These are phyloP conservation scores for Rhynchomys soricoides DNA, from an alignment of 2,113 vertebrate genomes.

Conservation along the genomic window DNA sequence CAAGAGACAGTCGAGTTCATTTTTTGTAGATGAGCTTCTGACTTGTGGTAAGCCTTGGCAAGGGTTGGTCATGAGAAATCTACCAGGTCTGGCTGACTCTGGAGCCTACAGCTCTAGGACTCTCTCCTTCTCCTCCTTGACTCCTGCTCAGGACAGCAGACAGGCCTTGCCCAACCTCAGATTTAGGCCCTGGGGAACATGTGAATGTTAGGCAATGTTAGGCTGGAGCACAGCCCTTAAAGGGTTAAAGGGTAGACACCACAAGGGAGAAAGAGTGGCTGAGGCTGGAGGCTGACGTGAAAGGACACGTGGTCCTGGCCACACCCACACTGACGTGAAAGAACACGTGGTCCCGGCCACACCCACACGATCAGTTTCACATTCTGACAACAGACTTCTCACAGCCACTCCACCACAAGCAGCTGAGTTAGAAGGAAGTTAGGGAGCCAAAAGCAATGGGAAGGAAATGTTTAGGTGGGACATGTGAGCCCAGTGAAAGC, in stretches of 20 bases:
- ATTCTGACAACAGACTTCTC: not conserved
- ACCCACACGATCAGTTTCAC: not conserved
- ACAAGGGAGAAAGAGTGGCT: not conserved
- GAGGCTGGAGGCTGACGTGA: not conserved
- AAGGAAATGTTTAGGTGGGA: not conserved
- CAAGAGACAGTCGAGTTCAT: not conserved
- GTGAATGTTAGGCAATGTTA: rapidly evolving
- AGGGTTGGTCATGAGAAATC: rapidly evolving
- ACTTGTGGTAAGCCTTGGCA: not conserved
- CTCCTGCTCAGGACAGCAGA: not conserved
- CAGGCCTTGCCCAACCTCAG: not conserved
- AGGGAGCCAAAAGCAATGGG: not conserved
- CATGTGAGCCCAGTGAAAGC: not conserved
- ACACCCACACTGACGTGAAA: not conserved
- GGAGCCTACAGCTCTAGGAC: not conserved
- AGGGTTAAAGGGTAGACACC: not conserved
- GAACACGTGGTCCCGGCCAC: too few species aligned
- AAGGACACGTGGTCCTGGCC: not conserved
- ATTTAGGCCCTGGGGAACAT: not conserved
- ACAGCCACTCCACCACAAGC: not conserved
- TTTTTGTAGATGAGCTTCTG: not conserved
- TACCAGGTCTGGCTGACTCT: not conserved
- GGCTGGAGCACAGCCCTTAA: not conserved
- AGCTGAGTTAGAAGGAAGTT: slow-evolving; percentile 3
- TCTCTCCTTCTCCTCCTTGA: not conserved